Conservation (phyloP, 2,113 vertebrate species). For the Enhydra lutris region DNA sequence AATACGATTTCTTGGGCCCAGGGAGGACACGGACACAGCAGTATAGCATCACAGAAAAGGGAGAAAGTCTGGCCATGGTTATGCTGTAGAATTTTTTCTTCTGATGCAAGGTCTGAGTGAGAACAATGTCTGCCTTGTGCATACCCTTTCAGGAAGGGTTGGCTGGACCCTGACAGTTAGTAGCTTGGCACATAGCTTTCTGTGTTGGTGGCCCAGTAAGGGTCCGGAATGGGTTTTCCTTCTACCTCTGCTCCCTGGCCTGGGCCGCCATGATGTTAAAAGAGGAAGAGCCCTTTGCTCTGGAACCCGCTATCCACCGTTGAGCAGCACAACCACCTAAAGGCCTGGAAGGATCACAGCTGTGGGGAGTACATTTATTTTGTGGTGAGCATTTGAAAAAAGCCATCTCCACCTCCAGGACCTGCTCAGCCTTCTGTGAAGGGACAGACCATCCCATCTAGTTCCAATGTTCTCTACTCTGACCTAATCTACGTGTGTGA, state of each 20-base stretch:
- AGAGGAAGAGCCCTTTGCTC: not conserved
- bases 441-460: not conserved
- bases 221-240: not conserved
- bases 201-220: not conserved
- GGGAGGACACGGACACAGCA: not conserved
- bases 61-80: not conserved
- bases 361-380: not conserved
- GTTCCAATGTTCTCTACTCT: not conserved
- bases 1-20: not conserved
- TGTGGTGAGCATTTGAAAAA: not conserved
- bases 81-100: not conserved
- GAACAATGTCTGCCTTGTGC: conserved; percentile 49
- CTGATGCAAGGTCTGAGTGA: conserved; percentile 19
- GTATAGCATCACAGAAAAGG: not conserved
- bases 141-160: not conserved
- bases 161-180: conserved; percentile 24
- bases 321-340: not conserved
- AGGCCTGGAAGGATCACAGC: too few species aligned
- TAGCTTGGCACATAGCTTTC: not conserved
- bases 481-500: too few species aligned
- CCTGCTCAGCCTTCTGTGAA: not conserved
- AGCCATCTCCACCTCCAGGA: too few species aligned
- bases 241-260: not conserved
- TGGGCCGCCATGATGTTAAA: not conserved
- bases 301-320: not conserved